Percentiles rank a stretch among this genome's conserved stretches.
These are phyloP conservation scores for Eristalis intricaria DNA, from an alignment of 2,888 invertebrate genomes.

Conservation along the genomic window DNA sequence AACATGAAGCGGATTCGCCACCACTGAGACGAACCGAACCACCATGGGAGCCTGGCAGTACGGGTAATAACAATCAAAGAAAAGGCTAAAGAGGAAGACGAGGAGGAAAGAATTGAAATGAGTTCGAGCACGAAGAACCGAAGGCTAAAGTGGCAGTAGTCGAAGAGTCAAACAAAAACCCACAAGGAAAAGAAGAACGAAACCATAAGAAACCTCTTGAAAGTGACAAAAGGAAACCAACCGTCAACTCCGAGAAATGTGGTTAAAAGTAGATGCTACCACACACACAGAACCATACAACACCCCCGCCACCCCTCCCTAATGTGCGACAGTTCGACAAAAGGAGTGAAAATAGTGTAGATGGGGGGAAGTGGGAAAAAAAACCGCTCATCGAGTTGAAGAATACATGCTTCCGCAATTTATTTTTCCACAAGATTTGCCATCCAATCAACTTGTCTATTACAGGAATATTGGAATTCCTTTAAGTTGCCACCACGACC, in stretches of 20 bases:
- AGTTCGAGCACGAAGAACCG: constrained; percentile 29
- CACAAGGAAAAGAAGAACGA: constrained; percentile 5
- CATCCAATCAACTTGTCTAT: constrained; percentile 74
- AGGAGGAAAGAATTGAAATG: constrained; percentile 6
- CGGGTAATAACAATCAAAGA: constrained; percentile 53
- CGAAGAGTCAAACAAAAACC: constrained; percentile 6
- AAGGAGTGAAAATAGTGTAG: constrained; percentile 42
- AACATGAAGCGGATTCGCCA: neutral
- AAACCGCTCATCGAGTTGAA: constrained; percentile 61
- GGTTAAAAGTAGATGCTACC: constrained; percentile 47
- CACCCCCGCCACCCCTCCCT: neutral
- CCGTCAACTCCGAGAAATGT: constrained; percentile 46
- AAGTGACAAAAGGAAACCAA: constrained; percentile 62
- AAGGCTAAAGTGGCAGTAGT: constrained; percentile 35
- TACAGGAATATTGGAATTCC: constrained; percentile 73
- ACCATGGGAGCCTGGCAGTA: neutral
- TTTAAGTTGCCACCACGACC: constrained; percentile 54
- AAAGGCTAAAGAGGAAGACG: constrained; percentile 23
- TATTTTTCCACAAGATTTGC: constrained; percentile 74
- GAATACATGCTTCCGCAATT: constrained; percentile 74
- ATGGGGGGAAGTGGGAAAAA: constrained; percentile 48
- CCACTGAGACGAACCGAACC: neutral
- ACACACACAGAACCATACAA: constrained; percentile 54
- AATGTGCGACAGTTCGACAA: constrained; percentile 24
- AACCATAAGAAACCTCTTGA: constrained; percentile 54